A percentile compares a stretch with the other conserved stretches of the same genome.
Conservation (phyloP, 2,888 invertebrate genomes). For the Drosophila mayaguana region DNA sequence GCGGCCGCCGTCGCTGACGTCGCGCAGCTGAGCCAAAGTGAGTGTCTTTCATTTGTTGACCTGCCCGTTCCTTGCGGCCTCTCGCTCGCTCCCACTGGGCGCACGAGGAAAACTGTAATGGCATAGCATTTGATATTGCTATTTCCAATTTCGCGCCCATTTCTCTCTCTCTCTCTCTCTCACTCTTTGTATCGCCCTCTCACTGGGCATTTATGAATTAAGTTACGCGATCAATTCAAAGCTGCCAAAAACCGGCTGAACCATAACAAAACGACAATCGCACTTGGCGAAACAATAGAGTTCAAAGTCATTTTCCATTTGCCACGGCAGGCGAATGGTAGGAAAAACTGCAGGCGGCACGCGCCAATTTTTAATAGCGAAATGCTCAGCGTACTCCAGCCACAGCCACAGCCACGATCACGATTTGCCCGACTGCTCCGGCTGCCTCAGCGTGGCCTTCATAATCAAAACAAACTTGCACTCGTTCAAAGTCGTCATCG, state of each 20-base stretch:
- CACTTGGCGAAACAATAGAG: slow-evolving; percentile 70
- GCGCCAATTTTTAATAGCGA: slow-evolving; percentile 53
- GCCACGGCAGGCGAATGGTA: slow-evolving; percentile 16
- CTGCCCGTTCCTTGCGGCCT: slow-evolving; percentile 23
- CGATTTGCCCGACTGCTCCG: slow-evolving; percentile 58
- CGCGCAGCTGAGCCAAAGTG: slow-evolving; percentile 36
- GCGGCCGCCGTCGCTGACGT: slow-evolving; percentile 7
- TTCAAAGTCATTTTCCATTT: slow-evolving; percentile 77
- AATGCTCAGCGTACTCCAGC: slow-evolving; percentile 22
- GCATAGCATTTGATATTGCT: slow-evolving; percentile 11
- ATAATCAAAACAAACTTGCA: slow-evolving; percentile 52
- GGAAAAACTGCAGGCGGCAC: slow-evolving; percentile 48
- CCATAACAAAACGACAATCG: slow-evolving; percentile 15
- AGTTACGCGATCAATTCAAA: slow-evolving; percentile 75
- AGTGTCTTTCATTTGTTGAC: slow-evolving; percentile 51
- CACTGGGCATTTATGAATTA: slow-evolving; percentile 64
- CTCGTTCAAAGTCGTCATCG: slow-evolving; percentile 41
- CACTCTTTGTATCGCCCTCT: not conserved
- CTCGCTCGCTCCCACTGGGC: slow-evolving; percentile 15
- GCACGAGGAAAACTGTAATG: slow-evolving; percentile 5
- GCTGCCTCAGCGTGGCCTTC: slow-evolving; percentile 56
- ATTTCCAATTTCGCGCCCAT: slow-evolving; percentile 31
- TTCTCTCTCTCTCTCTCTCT: slow-evolving; percentile 8
- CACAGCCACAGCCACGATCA: slow-evolving; percentile 46
- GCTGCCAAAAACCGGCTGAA: slow-evolving; percentile 57